These are phyloP conservation scores for Lordiphosa andalusiaca DNA, from an alignment of 2,888 invertebrate species.

Conservation along the genomic window DNA sequence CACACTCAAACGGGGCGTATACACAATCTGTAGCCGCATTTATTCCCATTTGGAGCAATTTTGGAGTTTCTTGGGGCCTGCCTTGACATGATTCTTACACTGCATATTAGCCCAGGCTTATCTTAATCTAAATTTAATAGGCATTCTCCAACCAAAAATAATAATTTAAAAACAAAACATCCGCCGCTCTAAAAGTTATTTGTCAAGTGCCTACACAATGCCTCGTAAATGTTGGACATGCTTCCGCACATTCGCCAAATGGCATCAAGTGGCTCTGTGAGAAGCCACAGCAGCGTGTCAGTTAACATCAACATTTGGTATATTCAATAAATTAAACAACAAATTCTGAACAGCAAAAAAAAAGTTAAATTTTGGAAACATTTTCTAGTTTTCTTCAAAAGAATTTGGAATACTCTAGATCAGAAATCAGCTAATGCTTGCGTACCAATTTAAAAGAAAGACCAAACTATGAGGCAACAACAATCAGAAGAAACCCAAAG, in stretches of 20 bases:
- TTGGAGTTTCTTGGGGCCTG: neutral
- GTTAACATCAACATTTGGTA: slow-evolving; percentile 54
- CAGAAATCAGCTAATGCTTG: no score
- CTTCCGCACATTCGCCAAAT: slow-evolving; percentile 69
- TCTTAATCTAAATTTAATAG: no score
- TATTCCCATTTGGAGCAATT: no score
- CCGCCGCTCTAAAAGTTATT: slow-evolving; percentile 21
- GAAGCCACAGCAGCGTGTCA: slow-evolving; percentile 4
- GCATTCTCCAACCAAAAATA: no score
- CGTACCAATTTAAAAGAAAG: no score
- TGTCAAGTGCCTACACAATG: slow-evolving; percentile 65
- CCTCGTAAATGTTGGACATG: slow-evolving; percentile 60
- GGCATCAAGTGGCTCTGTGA: slow-evolving; percentile 2
- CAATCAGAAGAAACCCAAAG: no score
- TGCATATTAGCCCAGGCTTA: neutral
- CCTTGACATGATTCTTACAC: neutral
- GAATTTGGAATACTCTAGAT: slow-evolving; percentile 20
- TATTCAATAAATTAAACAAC: slow-evolving; percentile 64
- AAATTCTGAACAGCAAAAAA: slow-evolving; percentile 14
- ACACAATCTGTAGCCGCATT: neutral
- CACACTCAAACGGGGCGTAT: slow-evolving; percentile 1
- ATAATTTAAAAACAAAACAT: no score
- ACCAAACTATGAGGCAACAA: no score
- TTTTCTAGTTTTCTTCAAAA: neutral
- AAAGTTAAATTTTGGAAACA: neutral